Evolutionary conservation across 2,888 invertebrate genomes (phyloP).

Genomic region (Colostygia pectinataria): DNA sequence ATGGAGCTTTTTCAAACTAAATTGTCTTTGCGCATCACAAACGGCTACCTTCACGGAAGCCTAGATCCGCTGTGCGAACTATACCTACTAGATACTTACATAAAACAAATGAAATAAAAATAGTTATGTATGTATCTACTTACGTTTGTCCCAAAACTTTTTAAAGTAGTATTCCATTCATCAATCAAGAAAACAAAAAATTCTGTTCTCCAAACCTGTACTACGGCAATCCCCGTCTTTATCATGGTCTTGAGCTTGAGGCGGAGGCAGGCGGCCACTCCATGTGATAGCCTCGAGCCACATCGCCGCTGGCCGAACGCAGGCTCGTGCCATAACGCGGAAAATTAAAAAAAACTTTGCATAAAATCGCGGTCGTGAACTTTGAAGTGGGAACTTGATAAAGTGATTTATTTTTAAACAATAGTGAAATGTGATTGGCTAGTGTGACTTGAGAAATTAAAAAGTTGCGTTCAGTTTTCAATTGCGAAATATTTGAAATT

Average conservation of each 20-base stretch:
- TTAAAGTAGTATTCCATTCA: background rate
- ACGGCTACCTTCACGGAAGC: too few relatives aligned
- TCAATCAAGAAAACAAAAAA: slow-evolving; percentile 25
- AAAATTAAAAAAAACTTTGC: slow-evolving; percentile 44
- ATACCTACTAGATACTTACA: too few relatives aligned
- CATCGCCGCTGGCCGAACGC: slow-evolving; percentile 49
- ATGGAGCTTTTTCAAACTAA: too few relatives aligned
- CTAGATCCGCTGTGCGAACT: too few relatives aligned
- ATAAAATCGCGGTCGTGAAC: slow-evolving; percentile 12
- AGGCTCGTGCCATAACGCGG: slow-evolving; percentile 60
- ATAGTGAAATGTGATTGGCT: slow-evolving; percentile 9
- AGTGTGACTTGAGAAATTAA: background rate
- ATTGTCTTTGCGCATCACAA: too few relatives aligned
- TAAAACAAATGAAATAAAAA: too few relatives aligned
- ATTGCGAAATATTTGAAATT: background rate
- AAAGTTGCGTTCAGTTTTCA: too few relatives aligned
- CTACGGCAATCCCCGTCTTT: slow-evolving; percentile 65
- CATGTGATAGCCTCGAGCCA: slow-evolving; percentile 81
- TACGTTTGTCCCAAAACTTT: background rate
- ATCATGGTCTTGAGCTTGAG: slow-evolving; percentile 65
- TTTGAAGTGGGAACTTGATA: slow-evolving; percentile 14
- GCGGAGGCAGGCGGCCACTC: slow-evolving; percentile 59
- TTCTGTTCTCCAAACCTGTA: slow-evolving; percentile 46
- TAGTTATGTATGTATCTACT: background rate
- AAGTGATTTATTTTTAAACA: slow-evolving; percentile 2